Conservation (phyloP, 2,113 vertebrate species). For the Amphiprion ocellaris region DNA sequence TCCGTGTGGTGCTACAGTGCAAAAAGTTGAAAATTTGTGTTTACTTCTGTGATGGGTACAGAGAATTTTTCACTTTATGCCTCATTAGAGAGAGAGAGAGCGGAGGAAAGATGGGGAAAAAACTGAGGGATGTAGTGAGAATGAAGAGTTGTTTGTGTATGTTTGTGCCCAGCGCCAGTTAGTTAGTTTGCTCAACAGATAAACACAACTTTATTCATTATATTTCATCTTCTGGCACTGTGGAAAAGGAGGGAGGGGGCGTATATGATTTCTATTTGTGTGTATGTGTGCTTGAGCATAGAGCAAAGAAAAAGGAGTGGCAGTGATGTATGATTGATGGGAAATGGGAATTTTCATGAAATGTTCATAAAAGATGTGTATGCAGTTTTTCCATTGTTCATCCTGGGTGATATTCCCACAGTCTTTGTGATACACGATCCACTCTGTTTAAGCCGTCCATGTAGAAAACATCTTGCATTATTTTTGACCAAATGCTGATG, state of each 20-base stretch:
- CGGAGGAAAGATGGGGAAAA: slow-evolving; percentile 23
- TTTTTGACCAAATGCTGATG: slow-evolving; percentile 21
- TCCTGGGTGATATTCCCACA: not conserved
- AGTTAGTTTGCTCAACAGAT: slow-evolving; percentile 43
- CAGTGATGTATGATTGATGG: slow-evolving; percentile 52
- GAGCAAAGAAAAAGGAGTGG: not conserved
- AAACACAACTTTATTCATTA: slow-evolving; percentile 43
- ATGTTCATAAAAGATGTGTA: not conserved
- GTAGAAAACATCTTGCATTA: slow-evolving; percentile 27
- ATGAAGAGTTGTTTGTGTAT: slow-evolving; percentile 28
- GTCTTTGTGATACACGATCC: slow-evolving; percentile 13
- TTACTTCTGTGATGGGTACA: slow-evolving; percentile 63
- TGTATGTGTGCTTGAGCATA: not conserved
- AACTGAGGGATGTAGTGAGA: slow-evolving; percentile 24
- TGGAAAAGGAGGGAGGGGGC: not conserved
- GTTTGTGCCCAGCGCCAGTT: slow-evolving; percentile 54
- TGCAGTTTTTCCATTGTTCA: not conserved
- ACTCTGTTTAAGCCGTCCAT: slow-evolving; percentile 6
- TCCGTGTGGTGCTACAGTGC: slow-evolving; percentile 26
- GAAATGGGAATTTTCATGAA: slow-evolving; percentile 66
- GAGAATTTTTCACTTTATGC: slow-evolving; percentile 66
- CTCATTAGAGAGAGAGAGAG: slow-evolving; percentile 70
- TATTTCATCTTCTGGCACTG: slow-evolving; percentile 12
- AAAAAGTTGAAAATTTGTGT: slow-evolving; percentile 65
- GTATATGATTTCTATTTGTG: slow-evolving; percentile 14